These are phyloP conservation scores for Actinopyga echinites DNA, from an alignment of 53 echinoderm and acorn worm genomes.

Conservation along the genomic window DNA sequence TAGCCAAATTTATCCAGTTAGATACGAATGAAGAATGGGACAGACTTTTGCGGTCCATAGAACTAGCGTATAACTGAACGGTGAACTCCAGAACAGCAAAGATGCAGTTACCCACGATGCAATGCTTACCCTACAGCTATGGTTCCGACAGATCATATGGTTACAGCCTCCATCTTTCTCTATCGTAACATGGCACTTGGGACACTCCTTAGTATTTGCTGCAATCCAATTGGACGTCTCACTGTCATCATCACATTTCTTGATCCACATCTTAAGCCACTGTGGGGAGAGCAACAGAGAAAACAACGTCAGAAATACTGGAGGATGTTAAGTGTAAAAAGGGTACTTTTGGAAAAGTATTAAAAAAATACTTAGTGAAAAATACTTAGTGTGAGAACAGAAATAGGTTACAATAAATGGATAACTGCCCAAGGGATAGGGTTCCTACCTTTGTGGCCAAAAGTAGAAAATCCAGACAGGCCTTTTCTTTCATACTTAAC, in stretches of 20 bases:
- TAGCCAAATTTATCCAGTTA: constrained; percentile 47
- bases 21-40: constrained; percentile 57
- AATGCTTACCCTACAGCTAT: constrained; percentile 88
- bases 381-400: background rate
- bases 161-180: constrained; percentile 99
- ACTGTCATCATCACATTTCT: constrained; percentile 99
- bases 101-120: too few relatives aligned
- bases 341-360: background rate
- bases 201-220: constrained; percentile 99
- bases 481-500: too few relatives aligned
- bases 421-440: too few relatives aligned
- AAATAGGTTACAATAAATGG: too few relatives aligned
- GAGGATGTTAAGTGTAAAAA: background rate
- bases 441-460: too few relatives aligned
- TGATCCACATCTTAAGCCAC: constrained; percentile 99
- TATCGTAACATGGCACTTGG: constrained; percentile 99
- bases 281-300: background rate
- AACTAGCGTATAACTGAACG: constrained; percentile 61
- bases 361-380: background rate
- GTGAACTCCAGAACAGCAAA: constrained; percentile 47
- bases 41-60: constrained; percentile 27
- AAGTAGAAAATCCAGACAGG: too few relatives aligned
- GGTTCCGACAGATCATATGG: constrained; percentile 99
- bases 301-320: background rate
- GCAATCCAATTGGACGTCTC: constrained; percentile 99